Percentiles rank a stretch among this genome's conserved stretches.
These are phyloP conservation scores for Tenualosa ilisha DNA, from an alignment of 2,797 vertebrate species.

Conservation along the genomic window DNA sequence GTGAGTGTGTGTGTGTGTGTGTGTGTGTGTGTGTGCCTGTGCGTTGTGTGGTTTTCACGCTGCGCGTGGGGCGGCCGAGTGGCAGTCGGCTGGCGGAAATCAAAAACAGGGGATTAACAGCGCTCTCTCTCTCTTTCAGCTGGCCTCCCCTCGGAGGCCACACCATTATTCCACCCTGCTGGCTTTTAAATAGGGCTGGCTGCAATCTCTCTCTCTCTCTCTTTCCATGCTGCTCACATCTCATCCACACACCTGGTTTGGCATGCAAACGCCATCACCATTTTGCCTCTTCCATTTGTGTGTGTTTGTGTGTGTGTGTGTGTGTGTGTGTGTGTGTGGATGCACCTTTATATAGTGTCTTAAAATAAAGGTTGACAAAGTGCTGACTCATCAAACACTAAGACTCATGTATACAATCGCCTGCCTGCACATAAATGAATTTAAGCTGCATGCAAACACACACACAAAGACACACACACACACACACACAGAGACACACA, in stretches of 20 bases:
- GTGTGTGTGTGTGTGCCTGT: not conserved
- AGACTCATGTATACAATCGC: conserved; percentile 2
- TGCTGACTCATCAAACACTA: conserved; percentile 62
- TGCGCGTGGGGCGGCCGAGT: not conserved
- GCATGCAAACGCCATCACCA: conserved; percentile 29
- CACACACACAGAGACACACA: not conserved
- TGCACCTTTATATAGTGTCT: not conserved
- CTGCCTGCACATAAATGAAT: conserved; percentile 30
- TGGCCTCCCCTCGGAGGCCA: conserved; percentile 34
- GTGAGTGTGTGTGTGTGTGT: conserved; percentile 27
- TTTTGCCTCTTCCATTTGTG: not conserved
- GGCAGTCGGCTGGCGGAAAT: conserved; percentile 36
- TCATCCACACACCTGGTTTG: conserved; percentile 31
- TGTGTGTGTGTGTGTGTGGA: conserved; percentile 21
- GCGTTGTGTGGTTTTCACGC: not conserved
- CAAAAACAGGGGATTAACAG: conserved; percentile 40
- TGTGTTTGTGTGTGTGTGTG: conserved; percentile 22
- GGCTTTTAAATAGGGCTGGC: conserved; percentile 43
- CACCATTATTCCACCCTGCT: conserved; percentile 42
- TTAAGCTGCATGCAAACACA: conserved; percentile 50
- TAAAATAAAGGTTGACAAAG: conserved; percentile 25
- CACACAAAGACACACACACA: conserved; percentile 30
- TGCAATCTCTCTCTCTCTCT: not conserved
- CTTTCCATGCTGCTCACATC: conserved; percentile 13
- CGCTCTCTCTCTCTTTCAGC: conserved; percentile 7